Evolutionary conservation across 2,888 invertebrate species (phyloP).

Genomic region (Acleris cristana): DNA sequence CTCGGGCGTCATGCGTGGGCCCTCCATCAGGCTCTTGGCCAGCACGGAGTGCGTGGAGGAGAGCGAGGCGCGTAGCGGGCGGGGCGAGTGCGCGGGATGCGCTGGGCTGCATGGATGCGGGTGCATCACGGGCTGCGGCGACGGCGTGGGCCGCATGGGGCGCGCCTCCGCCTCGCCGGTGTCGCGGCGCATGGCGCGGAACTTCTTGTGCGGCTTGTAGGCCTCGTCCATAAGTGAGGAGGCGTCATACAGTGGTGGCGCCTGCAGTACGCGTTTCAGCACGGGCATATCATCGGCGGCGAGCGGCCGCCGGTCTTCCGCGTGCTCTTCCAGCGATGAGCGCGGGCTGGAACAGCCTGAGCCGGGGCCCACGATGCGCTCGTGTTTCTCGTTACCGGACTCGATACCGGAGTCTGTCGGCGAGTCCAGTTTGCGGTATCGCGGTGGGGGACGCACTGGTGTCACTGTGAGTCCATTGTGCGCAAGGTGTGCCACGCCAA

Average conservation of each 20-base stretch:
- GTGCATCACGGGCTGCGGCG: conserved; percentile 81
- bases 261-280: conserved; percentile 94
- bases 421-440: conserved; percentile 93
- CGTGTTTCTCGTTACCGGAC: conserved; percentile 94
- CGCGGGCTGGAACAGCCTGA: conserved; percentile 94
- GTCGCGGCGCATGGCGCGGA: conserved; percentile 93
- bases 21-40: conserved; percentile 95
- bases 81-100: conserved; percentile 80
- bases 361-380: conserved; percentile 87
- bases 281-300: conserved; percentile 96
- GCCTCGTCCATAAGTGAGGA: conserved; percentile 97
- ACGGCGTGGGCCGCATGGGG: conserved; percentile 73
- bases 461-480: conserved; percentile 90
- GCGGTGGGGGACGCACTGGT: conserved; percentile 86
- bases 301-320: conserved; percentile 83
- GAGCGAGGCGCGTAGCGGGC: conserved; percentile 83
- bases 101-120: conserved; percentile 74
- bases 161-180: conserved; percentile 89
- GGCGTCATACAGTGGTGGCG: conserved; percentile 95
- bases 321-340: conserved; percentile 91
- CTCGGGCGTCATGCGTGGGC: conserved; percentile 96
- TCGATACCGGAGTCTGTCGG: conserved; percentile 97
- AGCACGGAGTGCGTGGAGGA: conserved; percentile 95
- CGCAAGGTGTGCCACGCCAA: conserved; percentile 87
- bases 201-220: conserved; percentile 97